phyloP scores from a whole-genome alignment of 1,140 invertebrate genomes.

The Cepaea nemoralis region DNA sequence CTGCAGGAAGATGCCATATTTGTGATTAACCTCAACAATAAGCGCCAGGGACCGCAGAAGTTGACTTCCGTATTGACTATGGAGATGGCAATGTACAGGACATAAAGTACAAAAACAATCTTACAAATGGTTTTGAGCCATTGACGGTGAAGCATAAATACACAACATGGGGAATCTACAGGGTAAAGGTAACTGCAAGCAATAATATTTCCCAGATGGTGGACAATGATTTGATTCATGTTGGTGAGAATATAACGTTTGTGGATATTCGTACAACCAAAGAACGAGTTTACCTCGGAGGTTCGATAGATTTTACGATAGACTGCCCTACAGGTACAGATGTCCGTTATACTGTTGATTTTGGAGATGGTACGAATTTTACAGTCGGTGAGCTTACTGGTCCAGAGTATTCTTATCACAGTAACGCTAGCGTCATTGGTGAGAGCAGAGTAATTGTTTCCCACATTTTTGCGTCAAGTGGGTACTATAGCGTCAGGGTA shows the following conservation, averaged over 20 bases:
- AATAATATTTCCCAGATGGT: slow-evolving; percentile 58
- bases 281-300: slow-evolving; percentile 47
- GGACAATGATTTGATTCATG: slow-evolving; percentile 53
- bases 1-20: slow-evolving; percentile 49
- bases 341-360: slow-evolving; percentile 57
- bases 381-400: slow-evolving; percentile 27
- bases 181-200: slow-evolving; percentile 54
- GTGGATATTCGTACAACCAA: slow-evolving; percentile 59
- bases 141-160: slow-evolving; percentile 56
- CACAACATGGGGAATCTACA: slow-evolving; percentile 66
- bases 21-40: slow-evolving; percentile 54
- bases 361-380: slow-evolving; percentile 61
- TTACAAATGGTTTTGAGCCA: slow-evolving; percentile 42
- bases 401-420: slow-evolving; percentile 6
- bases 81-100: slow-evolving; percentile 49
- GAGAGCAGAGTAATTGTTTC: slow-evolving; percentile 49
- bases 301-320: slow-evolving; percentile 50
- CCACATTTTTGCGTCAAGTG: slow-evolving; percentile 54
- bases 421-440: slow-evolving; percentile 17
- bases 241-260: slow-evolving; percentile 66
- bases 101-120: slow-evolving; percentile 43
- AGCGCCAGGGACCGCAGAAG: slow-evolving; percentile 45
- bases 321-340: slow-evolving; percentile 62
- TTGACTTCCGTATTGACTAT: slow-evolving; percentile 55
- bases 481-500: slow-evolving; percentile 54